These are phyloP conservation scores for Flabesymbios commensalis DNA, from an alignment of 2,888 invertebrate genomes.

Conservation along the genomic window DNA sequence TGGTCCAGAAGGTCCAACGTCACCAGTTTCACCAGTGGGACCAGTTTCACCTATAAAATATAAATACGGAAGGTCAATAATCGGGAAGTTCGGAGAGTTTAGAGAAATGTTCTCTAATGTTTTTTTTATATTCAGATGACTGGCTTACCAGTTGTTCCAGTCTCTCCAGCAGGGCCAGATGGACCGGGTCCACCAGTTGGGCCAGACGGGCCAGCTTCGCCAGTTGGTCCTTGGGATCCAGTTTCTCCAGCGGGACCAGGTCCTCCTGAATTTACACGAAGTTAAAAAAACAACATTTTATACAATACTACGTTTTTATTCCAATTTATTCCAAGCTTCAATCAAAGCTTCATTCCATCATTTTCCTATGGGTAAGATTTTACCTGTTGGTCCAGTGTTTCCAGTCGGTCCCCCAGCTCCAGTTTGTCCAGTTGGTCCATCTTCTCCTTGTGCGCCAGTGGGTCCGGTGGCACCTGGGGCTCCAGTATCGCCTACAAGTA, in stretches of 20 bases:
- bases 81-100: background rate
- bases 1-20: conserved; percentile 13
- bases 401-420: conserved; percentile 10
- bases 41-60: conserved; percentile 29
- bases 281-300: too few relatives aligned
- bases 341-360: background rate
- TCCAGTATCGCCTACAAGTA: background rate
- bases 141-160: conserved; percentile 27
- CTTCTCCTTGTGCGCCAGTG: conserved; percentile 4
- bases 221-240: conserved; percentile 66
- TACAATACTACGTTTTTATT: too few relatives aligned
- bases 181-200: conserved; percentile 13
- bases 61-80: too few relatives aligned
- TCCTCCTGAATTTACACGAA: conserved; percentile 15
- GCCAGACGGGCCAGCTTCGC: conserved; percentile 24
- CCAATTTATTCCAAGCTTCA: conserved; percentile 4
- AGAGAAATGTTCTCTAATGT: too few relatives aligned
- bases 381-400: conserved; percentile 1
- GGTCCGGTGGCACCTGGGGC: background rate
- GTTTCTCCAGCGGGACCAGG: conserved; percentile 37
- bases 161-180: conserved; percentile 22
- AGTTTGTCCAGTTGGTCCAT: conserved; percentile 21
- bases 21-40: conserved; percentile 21
- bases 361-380: background rate
- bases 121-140: too few relatives aligned